phyloP scores from a whole-genome alignment of 2,113 vertebrate species.

The Leptobrachium ailaonicum region DNA sequence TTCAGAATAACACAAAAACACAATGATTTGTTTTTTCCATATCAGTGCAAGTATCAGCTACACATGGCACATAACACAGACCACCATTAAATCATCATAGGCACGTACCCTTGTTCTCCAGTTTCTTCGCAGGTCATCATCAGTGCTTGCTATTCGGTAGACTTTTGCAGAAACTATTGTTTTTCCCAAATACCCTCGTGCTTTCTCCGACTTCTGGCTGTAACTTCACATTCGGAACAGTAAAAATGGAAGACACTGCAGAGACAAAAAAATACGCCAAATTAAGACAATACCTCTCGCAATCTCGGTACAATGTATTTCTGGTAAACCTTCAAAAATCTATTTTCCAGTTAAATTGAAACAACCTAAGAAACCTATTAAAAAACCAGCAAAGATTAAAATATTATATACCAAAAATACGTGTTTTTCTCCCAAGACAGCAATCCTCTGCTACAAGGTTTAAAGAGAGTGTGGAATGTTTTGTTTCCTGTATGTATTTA shows the following conservation, averaged over 20 bases:
- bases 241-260: slow-evolving; percentile 95
- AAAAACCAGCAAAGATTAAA: too few species aligned
- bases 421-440: too few species aligned
- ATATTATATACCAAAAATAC: too few species aligned
- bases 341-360: too few species aligned
- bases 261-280: slow-evolving; percentile 46
- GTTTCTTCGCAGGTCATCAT: slow-evolving; percentile 55
- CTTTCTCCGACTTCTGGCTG: slow-evolving; percentile 87
- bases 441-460: too few species aligned
- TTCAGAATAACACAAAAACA: too few species aligned
- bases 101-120: slow-evolving; percentile 67
- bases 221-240: slow-evolving; percentile 85
- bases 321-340: too few species aligned
- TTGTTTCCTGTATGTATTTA: slow-evolving; percentile 71
- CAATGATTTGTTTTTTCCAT: too few species aligned
- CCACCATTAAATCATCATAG: too few species aligned
- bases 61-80: too few species aligned
- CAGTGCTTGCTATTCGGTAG: slow-evolving; percentile 88
- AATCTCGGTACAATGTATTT: not conserved
- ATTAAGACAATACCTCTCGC: slow-evolving; percentile 13
- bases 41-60: too few species aligned
- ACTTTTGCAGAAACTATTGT: slow-evolving; percentile 84
- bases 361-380: too few species aligned
- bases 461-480: slow-evolving; percentile 47
- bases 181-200: slow-evolving; percentile 84